Conservation (phyloP, 2,797 vertebrate species). For the Oreortyx pictus region DNA sequence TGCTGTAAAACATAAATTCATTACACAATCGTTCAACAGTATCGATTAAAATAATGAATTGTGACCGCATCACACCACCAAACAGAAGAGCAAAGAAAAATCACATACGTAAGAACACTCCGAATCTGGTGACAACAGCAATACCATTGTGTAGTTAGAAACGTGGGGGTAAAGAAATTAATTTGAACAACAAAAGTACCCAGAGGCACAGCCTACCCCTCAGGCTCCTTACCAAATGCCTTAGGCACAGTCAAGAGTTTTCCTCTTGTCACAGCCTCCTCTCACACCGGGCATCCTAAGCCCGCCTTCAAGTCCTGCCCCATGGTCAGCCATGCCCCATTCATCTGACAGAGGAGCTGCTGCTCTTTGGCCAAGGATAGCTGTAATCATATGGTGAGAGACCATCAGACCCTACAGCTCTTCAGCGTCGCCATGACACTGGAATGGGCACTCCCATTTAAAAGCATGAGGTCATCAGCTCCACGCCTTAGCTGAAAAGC, state of each 20-base stretch:
- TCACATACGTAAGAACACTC: neutral
- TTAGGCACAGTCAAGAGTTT: neutral
- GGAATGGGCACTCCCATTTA: neutral
- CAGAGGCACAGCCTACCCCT: neutral
- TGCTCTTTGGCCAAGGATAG: neutral
- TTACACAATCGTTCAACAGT: neutral
- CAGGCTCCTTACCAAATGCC: neutral
- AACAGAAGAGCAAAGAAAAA: neutral
- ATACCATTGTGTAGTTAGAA: neutral
- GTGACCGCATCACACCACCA: neutral
- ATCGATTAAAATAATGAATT: slow-evolving; percentile 22
- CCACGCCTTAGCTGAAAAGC: neutral
- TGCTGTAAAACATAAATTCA: slow-evolving; percentile 16
- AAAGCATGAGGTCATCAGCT: neutral
- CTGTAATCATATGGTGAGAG: neutral
- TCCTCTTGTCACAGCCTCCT: fast-evolving
- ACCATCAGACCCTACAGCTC: neutral
- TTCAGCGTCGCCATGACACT: neutral
- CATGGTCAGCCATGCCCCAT: neutral
- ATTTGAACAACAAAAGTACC: slow-evolving; percentile 2
- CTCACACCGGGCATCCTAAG: neutral
- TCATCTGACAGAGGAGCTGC: neutral
- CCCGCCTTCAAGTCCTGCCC: neutral
- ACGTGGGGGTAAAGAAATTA: neutral
- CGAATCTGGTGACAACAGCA: neutral